A percentile compares a stretch with the other conserved stretches of the same genome.
Evolutionary conservation across 1,140 invertebrate genomes (phyloP).

Genomic region (Maniola jurtina): DNA sequence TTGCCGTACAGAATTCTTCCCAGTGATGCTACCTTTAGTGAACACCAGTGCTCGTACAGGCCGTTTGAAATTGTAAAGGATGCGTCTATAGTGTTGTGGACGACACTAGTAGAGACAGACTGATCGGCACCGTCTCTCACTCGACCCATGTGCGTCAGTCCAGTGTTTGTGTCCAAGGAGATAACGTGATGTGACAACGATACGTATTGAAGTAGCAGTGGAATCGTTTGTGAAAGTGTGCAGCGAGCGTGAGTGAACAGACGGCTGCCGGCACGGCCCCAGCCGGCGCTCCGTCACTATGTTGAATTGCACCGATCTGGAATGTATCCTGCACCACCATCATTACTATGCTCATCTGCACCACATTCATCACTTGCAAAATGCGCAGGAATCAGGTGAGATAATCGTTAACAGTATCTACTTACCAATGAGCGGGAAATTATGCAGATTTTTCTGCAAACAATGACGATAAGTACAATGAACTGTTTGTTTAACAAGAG

Average conservation of each 20-base stretch:
- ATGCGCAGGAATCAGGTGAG: slow-evolving; percentile 79
- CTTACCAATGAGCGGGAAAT: slow-evolving; percentile 23
- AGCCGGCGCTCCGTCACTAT: slow-evolving; percentile 75
- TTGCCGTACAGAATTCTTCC: slow-evolving; percentile 37
- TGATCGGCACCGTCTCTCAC: slow-evolving; percentile 54
- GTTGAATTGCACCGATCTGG: slow-evolving; percentile 88
- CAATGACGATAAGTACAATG: slow-evolving; percentile 49
- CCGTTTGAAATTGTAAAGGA: slow-evolving; percentile 51
- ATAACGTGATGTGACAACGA: slow-evolving; percentile 76
- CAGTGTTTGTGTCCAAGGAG: slow-evolving; percentile 56
- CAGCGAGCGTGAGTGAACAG: slow-evolving; percentile 63
- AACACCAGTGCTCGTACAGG: slow-evolving; percentile 9
- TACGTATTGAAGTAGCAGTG: slow-evolving; percentile 66
- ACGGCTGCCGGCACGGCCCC: slow-evolving; percentile 54
- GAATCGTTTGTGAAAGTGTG: slow-evolving; percentile 77
- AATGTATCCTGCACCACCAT: slow-evolving; percentile 87
- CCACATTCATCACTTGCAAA: slow-evolving; percentile 82
- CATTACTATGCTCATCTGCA: slow-evolving; percentile 86
- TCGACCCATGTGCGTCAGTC: slow-evolving; percentile 47
- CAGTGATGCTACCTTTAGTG: slow-evolving; percentile 34
- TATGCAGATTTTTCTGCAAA: slow-evolving; percentile 44
- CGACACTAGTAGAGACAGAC: slow-evolving; percentile 51
- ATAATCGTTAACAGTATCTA: slow-evolving; percentile 28
- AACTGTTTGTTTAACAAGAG: slow-evolving; percentile 55
- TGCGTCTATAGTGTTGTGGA: slow-evolving; percentile 41